phyloP scores from a whole-genome alignment of 2,888 invertebrate genomes.

The Tyria jacobaeae region DNA sequence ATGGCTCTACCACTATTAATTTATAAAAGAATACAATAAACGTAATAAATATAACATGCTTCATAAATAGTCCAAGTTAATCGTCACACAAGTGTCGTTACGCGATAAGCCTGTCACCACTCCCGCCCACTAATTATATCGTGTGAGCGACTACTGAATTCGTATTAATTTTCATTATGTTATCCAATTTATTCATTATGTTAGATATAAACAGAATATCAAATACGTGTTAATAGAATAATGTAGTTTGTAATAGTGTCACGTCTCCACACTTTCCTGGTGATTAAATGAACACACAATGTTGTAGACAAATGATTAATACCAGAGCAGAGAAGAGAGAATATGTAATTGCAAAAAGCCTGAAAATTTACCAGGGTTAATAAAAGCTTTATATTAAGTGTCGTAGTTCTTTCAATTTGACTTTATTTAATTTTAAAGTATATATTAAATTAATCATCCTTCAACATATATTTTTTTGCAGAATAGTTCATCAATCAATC shows the following conservation, averaged over 20 bases:
- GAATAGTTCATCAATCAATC: no score
- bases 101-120: background rate
- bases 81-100: background rate
- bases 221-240: slow-evolving; percentile 17
- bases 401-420: no score
- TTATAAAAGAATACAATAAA: no score
- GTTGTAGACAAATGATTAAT: background rate
- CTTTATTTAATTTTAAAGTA: no score
- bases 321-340: no score
- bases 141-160: slow-evolving; percentile 12
- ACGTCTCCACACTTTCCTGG: slow-evolving; percentile 2
- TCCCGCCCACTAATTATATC: slow-evolving; percentile 5
- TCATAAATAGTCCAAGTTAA: background rate
- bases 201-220: slow-evolving; percentile 19
- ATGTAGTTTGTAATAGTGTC: slow-evolving; percentile 13
- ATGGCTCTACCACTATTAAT: no score
- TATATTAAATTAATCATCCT: no score
- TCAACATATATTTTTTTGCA: no score
- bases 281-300: background rate
- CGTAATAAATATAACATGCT: background rate
- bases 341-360: no score
- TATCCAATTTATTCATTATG: slow-evolving; percentile 22
- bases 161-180: slow-evolving; percentile 22
- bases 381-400: no score
- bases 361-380: no score